Percentiles rank a stretch among this genome's conserved stretches.
phyloP scores from a whole-genome alignment of 2,888 invertebrate species.

The Drosophila seclusa region DNA sequence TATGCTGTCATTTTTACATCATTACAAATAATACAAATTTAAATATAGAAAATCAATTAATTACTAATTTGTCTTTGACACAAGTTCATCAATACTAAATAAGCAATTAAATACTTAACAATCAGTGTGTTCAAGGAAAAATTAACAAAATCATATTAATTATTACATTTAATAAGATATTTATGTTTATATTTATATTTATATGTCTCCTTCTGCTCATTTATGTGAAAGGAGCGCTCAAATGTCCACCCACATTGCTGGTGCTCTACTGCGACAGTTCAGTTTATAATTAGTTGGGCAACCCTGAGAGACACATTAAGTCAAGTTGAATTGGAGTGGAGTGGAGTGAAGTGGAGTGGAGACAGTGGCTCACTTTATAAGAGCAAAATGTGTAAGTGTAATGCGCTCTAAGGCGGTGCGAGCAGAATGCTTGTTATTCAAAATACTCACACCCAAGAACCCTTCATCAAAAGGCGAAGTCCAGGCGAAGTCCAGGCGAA shows the following conservation, averaged over 20 bases:
- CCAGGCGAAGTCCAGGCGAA: slow-evolving; percentile 14
- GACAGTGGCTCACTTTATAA: not conserved
- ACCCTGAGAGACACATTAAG: slow-evolving; percentile 9
- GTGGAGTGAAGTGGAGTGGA: not conserved
- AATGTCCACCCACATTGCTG: not conserved
- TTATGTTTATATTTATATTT: not conserved
- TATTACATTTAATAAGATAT: not conserved
- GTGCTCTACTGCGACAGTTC: not conserved
- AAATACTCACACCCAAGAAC: slow-evolving; percentile 57
- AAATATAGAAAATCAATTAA: not conserved
- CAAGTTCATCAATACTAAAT: not conserved
- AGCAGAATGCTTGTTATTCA: slow-evolving; percentile 60
- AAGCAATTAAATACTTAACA: not conserved
- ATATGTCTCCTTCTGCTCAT: not conserved
- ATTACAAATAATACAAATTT: not conserved
- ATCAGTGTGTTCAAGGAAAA: not conserved
- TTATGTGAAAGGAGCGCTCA: not conserved
- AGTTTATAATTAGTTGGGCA: slow-evolving; percentile 23
- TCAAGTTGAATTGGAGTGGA: slow-evolving; percentile 11
- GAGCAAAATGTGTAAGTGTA: slow-evolving; percentile 27
- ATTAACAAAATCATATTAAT: not conserved
- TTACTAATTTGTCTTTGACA: not conserved
- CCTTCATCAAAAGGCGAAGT: slow-evolving; percentile 49
- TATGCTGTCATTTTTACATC: not conserved
- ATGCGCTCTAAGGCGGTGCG: slow-evolving; percentile 28